phyloP scores from a whole-genome alignment of 1,140 invertebrate species.

The Macrostomum lignano region DNA sequence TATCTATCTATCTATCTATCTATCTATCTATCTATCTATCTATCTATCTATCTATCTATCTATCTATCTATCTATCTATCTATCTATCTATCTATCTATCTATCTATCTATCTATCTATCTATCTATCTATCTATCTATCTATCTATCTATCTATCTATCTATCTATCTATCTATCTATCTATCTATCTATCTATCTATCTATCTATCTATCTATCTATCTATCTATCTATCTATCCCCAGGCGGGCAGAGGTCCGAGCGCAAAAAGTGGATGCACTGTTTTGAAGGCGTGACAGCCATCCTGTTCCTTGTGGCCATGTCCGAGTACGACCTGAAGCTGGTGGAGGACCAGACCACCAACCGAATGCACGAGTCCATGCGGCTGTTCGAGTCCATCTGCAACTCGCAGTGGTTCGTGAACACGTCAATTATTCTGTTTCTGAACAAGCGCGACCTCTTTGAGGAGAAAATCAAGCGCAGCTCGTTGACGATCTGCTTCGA shows the following conservation, averaged over 20 bases:
- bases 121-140: no score
- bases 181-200: no score
- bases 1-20: no score
- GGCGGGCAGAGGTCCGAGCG: conserved; percentile 55
- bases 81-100: no score
- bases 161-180: no score
- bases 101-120: no score
- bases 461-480: conserved; percentile 42
- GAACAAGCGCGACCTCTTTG: conserved; percentile 98
- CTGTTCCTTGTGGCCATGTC: conserved; percentile 99
- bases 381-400: conserved; percentile 33
- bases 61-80: no score
- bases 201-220: no score
- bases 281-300: conserved; percentile 97
- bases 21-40: no score
- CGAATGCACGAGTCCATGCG: conserved; percentile 34
- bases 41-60: no score
- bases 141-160: no score
- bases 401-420: conserved; percentile 31
- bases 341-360: conserved; percentile 36
- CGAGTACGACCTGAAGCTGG: conserved; percentile 37
- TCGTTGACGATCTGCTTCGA: conserved; percentile 92
- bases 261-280: conserved; percentile 99
- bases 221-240: no score
- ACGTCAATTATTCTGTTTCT: conserved; percentile 51